Evolutionary conservation across 2,888 invertebrate species (phyloP), one percentile per base, ranked within the genome.

Genomic region (Blastobasis lacticolella): DNA sequence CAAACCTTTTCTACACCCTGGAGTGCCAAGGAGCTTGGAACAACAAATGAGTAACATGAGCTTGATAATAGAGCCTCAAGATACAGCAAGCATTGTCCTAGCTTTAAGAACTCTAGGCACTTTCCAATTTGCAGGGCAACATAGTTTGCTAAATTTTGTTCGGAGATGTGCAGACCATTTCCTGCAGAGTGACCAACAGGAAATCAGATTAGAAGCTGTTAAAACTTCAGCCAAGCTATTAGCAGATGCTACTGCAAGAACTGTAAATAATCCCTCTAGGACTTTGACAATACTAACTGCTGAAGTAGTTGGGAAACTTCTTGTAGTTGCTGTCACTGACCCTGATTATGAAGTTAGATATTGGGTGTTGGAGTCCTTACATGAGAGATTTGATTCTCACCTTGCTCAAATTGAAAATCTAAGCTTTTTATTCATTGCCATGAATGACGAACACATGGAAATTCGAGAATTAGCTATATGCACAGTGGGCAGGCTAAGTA

Each of bases 371-470:
- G 94, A 95, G 56, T 97, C 97, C 0, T 87, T 99, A 36, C 95
- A 97, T 71, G 93, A 94, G 57, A 94, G 94, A 23, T 99, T 99
- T 78, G 97, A 99, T 72, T 93, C 92, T 38, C 97, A 99, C 77
- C 84, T 99, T 52, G 98, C 99, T 0, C 98, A 99, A 83, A 95
- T 98, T 0, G 98, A 99, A 81, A 98, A 97, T 60, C 84, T 99
- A 7, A 94, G 95, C 63, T 95, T 96, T 0, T 89, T 99, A 7
- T 97, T 98, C 69, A 94, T 98, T 53, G 97, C 97, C 0, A 91
- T 99, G 80, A 97, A 99, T 81, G 99, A 99, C 77, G 99, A 99
- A 81, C 94, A 96, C 60, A 95, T 98, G 74, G 97, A 97, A 81
- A 98, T 99, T 57, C 90, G 99, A 38, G 98, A 99, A 78, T 85